Evolutionary conservation across 2,797 vertebrate species (phyloP).

Genomic region (Gambusia yucatana): DNA sequence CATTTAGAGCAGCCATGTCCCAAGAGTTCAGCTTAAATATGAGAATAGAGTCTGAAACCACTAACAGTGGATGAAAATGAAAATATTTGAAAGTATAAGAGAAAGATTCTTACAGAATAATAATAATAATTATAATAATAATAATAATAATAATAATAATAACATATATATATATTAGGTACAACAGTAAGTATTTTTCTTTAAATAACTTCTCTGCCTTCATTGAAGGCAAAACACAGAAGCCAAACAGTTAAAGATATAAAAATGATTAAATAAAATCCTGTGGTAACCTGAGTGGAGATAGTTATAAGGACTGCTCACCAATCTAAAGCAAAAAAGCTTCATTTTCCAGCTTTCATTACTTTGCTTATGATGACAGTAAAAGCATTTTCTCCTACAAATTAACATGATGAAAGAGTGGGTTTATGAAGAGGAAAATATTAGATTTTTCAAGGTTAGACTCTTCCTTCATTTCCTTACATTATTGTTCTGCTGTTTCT

Average conservation of each 20-base stretch:
- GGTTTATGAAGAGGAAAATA: no score
- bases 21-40: not conserved
- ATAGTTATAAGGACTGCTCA: not conserved
- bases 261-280: not conserved
- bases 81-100: not conserved
- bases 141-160: not conserved
- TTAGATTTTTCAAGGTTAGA: no score
- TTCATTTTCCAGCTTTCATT: not conserved
- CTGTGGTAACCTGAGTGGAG: not conserved
- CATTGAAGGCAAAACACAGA: not conserved
- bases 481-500: slow-evolving; percentile 4
- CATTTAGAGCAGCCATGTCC: slow-evolving; percentile 8
- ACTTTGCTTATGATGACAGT: no score
- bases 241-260: not conserved
- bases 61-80: not conserved
- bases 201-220: not conserved
- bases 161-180: not conserved
- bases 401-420: no score
- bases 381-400: no score
- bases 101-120: not conserved
- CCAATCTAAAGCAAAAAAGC: not conserved
- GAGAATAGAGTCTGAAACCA: not conserved
- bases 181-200: not conserved
- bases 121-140: no score
- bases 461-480: no score